Conservation (phyloP, 2,797 vertebrate genomes). For the Mus minutoides region DNA sequence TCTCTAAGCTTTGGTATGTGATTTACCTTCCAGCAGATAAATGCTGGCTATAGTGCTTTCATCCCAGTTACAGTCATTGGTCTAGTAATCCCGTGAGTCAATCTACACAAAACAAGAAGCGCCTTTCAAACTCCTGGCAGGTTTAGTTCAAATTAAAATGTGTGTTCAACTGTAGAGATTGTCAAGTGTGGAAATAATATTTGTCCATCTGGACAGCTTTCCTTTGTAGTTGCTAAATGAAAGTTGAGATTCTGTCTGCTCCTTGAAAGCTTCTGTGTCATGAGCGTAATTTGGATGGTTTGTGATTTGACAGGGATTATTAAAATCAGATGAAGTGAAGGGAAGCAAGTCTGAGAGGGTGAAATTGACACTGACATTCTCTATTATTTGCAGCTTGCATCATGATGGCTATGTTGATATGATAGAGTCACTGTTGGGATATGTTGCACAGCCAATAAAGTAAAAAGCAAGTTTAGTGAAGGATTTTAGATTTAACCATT, state of each 20-base stretch:
- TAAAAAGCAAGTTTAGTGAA: conserved; percentile 81
- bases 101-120: conserved; percentile 88
- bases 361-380: conserved; percentile 99
- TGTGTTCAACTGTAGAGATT: conserved; percentile 94
- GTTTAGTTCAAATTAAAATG: conserved; percentile 94
- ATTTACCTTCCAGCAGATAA: conserved; percentile 80
- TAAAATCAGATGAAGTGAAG: conserved; percentile 98
- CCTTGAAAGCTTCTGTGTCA: conserved; percentile 93
- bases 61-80: conserved; percentile 90
- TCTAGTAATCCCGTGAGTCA: conserved; percentile 91
- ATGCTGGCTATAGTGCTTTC: conserved; percentile 75
- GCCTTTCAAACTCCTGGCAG: conserved; percentile 88
- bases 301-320: conserved; percentile 99
- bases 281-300: conserved; percentile 95
- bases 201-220: conserved; percentile 99
- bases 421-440: conserved; percentile 91
- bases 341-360: conserved; percentile 93
- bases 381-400: conserved; percentile 97
- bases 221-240: conserved; percentile 98
- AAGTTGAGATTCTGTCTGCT: conserved; percentile 98
- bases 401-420: conserved; percentile 95
- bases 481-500: conserved; percentile 80
- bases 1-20: conserved; percentile 34
- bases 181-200: conserved; percentile 98
- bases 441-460: conserved; percentile 89